phyloP scores from a whole-genome alignment of 2,888 invertebrate species.

The Blastobasis lacticolella region DNA sequence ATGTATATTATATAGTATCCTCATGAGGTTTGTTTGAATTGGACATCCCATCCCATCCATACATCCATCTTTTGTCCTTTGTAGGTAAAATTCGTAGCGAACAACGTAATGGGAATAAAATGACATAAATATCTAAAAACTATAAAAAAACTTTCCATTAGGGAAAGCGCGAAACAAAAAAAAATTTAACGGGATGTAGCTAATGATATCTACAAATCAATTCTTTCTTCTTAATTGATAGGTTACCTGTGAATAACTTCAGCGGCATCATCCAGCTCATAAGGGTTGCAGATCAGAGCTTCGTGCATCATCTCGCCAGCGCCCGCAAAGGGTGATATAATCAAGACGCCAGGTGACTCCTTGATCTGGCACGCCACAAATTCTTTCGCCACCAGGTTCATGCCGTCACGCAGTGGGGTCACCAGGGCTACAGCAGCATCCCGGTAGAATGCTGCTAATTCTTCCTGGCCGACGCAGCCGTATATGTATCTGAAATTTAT shows the following conservation, averaged over 20 bases:
- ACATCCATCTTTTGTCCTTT: no score
- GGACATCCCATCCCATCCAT: no score
- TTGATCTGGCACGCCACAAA: conserved; percentile 95
- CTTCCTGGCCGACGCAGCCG: conserved; percentile 90
- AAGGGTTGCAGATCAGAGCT: conserved; percentile 91
- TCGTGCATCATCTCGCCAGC: conserved; percentile 97
- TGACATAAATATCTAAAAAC: no score
- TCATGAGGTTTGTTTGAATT: no score
- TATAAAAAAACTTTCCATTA: no score
- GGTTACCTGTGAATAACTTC: conserved; percentile 85
- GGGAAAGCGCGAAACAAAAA: no score
- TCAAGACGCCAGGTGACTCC: conserved; percentile 87
- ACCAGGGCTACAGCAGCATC: conserved; percentile 91
- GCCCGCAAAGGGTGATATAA: conserved; percentile 93
- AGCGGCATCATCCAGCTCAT: conserved; percentile 90
- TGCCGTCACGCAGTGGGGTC: conserved; percentile 90
- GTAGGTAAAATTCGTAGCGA: no score
- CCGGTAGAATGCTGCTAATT: conserved; percentile 88
- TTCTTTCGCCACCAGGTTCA: conserved; percentile 95
- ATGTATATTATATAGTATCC: no score
- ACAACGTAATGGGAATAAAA: no score
- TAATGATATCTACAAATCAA: no score
- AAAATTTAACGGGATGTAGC: no score
- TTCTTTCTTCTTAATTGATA: no score
- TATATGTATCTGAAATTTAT: conserved; percentile 79